A percentile compares a stretch with the other conserved stretches of the same genome.
Evolutionary conservation across 2,797 vertebrate genomes (phyloP).

Genomic region (Crenichthys baileyi): DNA sequence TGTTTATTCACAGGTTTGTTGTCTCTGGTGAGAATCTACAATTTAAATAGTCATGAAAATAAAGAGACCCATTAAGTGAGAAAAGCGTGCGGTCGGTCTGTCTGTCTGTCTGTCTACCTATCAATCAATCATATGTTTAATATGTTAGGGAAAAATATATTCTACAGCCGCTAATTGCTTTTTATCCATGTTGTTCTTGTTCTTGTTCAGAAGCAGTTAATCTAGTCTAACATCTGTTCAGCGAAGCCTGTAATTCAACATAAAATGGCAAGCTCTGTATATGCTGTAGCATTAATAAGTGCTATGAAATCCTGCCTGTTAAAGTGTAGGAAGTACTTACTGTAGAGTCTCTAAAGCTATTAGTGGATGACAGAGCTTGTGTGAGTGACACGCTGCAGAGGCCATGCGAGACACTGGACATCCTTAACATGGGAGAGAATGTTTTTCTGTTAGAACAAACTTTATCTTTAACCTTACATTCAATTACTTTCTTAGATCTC

Average conservation of each 20-base stretch:
- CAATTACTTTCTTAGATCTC: conserved; percentile 64
- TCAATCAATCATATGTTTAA: too few species aligned
- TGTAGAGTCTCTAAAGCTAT: conserved; percentile 46
- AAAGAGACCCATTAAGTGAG: too few species aligned
- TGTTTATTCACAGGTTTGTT: too few species aligned
- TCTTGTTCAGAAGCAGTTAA: conserved; percentile 42
- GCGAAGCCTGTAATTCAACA: conserved; percentile 16
- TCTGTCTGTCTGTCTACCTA: too few species aligned
- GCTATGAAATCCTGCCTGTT: conserved; percentile 54
- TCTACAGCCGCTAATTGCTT: conserved; percentile 27
- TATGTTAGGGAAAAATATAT: conserved; percentile 4
- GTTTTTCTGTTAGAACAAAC: conserved; percentile 56
- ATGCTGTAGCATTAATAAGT: conserved; percentile 52
- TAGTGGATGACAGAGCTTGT: conserved; percentile 50
- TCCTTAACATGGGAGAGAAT: conserved; percentile 21
- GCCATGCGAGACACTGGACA: conserved; percentile 43
- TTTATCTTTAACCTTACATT: conserved; percentile 68
- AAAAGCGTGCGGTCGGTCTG: too few species aligned
- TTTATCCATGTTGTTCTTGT: conserved; percentile 34
- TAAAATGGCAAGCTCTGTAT: conserved; percentile 34
- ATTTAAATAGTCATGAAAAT: too few species aligned
- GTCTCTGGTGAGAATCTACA: too few species aligned
- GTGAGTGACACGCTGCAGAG: conserved; percentile 31
- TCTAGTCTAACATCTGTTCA: conserved; percentile 44
- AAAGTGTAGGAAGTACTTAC: conserved; percentile 52